These are phyloP conservation scores for Pampus argenteus DNA, from an alignment of 2,797 vertebrate species.

Conservation along the genomic window DNA sequence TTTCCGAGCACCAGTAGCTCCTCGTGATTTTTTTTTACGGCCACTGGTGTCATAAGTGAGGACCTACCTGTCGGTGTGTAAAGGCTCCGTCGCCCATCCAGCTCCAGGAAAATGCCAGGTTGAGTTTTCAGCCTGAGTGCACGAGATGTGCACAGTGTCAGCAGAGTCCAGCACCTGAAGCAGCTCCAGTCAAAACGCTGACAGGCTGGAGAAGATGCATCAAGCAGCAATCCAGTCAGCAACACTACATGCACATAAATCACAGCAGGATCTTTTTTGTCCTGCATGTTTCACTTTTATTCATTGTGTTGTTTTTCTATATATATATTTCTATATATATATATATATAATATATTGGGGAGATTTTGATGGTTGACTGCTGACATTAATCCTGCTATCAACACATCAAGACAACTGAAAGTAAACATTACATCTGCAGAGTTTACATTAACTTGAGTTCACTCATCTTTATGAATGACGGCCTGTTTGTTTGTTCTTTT, in stretches of 20 bases:
- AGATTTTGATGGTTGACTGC: too few relatives aligned
- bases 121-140: slow-evolving; percentile 82
- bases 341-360: too few relatives aligned
- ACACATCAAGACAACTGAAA: too few relatives aligned
- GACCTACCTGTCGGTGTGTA: slow-evolving; percentile 60
- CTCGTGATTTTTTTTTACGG: slow-evolving; percentile 50
- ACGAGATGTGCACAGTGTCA: slow-evolving; percentile 76
- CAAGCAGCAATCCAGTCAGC: slow-evolving; percentile 34
- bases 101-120: slow-evolving; percentile 79
- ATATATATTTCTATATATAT: too few relatives aligned
- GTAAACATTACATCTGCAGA: too few relatives aligned
- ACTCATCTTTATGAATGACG: too few relatives aligned
- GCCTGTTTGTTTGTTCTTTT: not conserved
- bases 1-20: slow-evolving; percentile 37
- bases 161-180: slow-evolving; percentile 73
- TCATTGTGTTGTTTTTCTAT: too few relatives aligned
- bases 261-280: slow-evolving; percentile 5
- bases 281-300: too few relatives aligned
- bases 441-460: too few relatives aligned
- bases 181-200: slow-evolving; percentile 64
- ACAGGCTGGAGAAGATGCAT: slow-evolving; percentile 63
- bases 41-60: slow-evolving; percentile 53
- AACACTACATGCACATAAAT: slow-evolving; percentile 43
- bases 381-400: too few relatives aligned
- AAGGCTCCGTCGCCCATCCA: slow-evolving; percentile 54